Evolutionary conservation across 2,113 vertebrate species (phyloP), one percentile per base, ranked within the genome.

Genomic region (Nibea coibor): DNA sequence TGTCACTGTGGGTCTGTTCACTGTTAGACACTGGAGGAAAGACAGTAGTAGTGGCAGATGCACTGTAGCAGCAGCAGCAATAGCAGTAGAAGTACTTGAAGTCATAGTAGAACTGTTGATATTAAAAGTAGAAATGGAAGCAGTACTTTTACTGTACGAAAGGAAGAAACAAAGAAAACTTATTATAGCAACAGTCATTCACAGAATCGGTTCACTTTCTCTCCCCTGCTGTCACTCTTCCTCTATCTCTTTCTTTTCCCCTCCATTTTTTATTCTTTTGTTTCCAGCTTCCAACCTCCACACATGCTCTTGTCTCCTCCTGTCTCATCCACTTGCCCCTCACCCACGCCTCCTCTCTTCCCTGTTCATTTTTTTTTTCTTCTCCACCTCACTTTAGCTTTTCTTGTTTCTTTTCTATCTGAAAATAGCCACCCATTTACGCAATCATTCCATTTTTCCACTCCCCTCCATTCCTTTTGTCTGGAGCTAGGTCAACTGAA

Each of bases 401-500:
- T 87, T 63, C 74, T 76, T 76, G 56, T 81, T 78, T 66, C 59
- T 80, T 75, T 80, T 79, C 75, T 85, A 82, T 87, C 84, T 89
- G 74, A 83, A 90, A 89, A 86, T 82, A 86, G 65, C 77, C 76
- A 15, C 73, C 78, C 82, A 74, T 92, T 90, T 86, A 87, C n/a
- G 54, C 77, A 88, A 73, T 87, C 82, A 72, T 84, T 82, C 59
- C 54, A 63, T 78, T 76, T 84, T 68, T 68, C 57, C 77, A 58
- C 42, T 69, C 67, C 61, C n/a, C 22, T 71, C 67, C 51, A 11
- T 63, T 72, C 53, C 67, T 82, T 89, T 88, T 86, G 72, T 87
- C 77, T 82, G 26, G 35, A 89, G 87, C 81, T 86, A 67, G 81
- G 89, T 89, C 87, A 90, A 87, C 75, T 84, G 82, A 89, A 87